These are phyloP conservation scores for Pomatorhinus ruficollis DNA, from an alignment of 2,113 vertebrate genomes.

Conservation along the genomic window DNA sequence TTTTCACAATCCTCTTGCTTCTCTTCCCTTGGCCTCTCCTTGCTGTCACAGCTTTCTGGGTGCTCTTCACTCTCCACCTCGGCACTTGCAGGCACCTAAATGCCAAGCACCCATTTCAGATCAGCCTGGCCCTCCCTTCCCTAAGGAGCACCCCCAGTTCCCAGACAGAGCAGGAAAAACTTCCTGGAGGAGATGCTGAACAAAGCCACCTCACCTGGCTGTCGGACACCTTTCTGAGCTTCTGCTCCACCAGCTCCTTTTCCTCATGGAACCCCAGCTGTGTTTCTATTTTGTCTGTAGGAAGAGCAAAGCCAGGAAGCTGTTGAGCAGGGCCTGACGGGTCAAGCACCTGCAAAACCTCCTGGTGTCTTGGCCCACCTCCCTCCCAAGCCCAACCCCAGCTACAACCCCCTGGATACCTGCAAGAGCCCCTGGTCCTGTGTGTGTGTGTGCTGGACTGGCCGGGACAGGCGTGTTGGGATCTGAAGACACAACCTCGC, in stretches of 20 bases:
- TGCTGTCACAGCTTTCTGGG: constrained; percentile 48
- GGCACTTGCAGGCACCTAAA: constrained; percentile 32
- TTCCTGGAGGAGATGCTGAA: not conserved
- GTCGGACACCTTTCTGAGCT: constrained; percentile 75
- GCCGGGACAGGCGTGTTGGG: constrained; percentile 89
- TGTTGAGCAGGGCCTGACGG: not conserved
- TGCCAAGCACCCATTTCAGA: accelerated
- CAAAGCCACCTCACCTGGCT: constrained; percentile 74
- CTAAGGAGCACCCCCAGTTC: not conserved
- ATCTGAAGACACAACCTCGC: constrained; percentile 86
- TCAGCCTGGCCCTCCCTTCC: not conserved
- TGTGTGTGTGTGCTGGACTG: constrained; percentile 84
- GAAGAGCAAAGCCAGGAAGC: not conserved
- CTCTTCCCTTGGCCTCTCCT: constrained; percentile 71
- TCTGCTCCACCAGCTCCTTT: constrained; percentile 79
- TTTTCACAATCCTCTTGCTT: constrained; percentile 77
- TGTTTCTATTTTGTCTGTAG: constrained; percentile 83
- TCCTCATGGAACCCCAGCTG: constrained; percentile 79
- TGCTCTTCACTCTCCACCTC: constrained; percentile 73
- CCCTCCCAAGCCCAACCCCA: not conserved
- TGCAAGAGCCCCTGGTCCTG: constrained; percentile 70
- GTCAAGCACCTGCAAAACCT: not conserved
- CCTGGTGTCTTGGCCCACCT: not conserved
- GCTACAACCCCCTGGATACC: constrained; percentile 61
- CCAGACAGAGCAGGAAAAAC: not conserved